phyloP scores from a whole-genome alignment of 2,797 vertebrate species.

The Numenius phaeopus region DNA sequence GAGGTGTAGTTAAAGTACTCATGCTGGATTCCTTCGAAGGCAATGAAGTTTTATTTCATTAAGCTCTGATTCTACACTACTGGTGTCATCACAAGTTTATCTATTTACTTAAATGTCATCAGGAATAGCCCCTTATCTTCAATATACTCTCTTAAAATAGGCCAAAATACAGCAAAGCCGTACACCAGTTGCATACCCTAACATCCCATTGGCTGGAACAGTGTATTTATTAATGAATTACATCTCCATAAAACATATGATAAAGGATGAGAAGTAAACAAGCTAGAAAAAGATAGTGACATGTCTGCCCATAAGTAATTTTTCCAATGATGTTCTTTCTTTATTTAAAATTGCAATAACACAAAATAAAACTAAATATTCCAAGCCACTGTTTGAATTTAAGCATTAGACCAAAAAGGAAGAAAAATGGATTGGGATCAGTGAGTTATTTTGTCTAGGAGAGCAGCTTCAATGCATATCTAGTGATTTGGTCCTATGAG shows the following conservation, averaged over 20 bases:
- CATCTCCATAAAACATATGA: background rate
- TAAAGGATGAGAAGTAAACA: constrained; percentile 5
- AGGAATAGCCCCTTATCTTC: background rate
- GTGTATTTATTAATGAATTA: background rate
- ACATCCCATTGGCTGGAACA: background rate
- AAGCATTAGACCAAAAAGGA: background rate
- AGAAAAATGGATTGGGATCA: constrained; percentile 5
- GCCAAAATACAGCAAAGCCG: background rate
- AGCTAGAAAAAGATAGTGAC: background rate
- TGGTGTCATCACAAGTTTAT: background rate
- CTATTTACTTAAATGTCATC: background rate
- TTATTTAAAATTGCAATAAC: background rate
- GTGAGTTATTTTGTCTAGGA: background rate
- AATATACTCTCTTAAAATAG: background rate
- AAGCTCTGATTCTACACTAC: background rate
- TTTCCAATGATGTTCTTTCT: background rate
- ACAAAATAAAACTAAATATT: constrained; percentile 23
- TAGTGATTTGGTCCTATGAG: constrained; percentile 21
- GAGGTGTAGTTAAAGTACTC: constrained; percentile 1
- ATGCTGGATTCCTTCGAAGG: background rate
- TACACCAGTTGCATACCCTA: background rate
- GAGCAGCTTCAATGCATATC: background rate
- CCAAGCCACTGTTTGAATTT: background rate
- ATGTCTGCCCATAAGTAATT: background rate
- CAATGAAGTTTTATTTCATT: background rate